Evolutionary conservation across 2,113 vertebrate genomes (phyloP).

Genomic region (Podiceps cristatus): DNA sequence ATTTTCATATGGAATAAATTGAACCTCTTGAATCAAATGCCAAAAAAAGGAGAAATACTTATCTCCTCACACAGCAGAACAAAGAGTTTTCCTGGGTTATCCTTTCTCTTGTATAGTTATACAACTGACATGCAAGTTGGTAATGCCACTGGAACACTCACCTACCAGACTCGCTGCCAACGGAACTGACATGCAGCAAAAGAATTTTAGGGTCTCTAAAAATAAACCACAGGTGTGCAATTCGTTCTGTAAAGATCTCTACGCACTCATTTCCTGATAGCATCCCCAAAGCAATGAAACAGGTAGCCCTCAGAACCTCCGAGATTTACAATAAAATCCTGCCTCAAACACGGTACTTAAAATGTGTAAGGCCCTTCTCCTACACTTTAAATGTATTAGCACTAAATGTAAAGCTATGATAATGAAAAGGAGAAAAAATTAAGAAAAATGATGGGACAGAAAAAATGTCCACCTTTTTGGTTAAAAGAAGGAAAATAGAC

Average conservation of each 20-base stretch:
- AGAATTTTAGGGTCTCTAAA: neutral
- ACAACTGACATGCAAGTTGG: neutral
- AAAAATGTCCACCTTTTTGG: neutral
- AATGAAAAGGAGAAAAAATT: neutral
- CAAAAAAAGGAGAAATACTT: neutral
- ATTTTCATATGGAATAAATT: neutral
- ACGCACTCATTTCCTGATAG: neutral
- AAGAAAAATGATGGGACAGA: neutral
- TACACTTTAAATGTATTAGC: neutral
- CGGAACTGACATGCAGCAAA: neutral
- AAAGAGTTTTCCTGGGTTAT: neutral
- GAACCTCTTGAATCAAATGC: neutral
- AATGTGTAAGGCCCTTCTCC: neutral
- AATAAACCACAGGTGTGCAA: neutral
- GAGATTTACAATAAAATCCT: neutral
- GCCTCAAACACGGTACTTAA: neutral
- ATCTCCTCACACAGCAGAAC: neutral
- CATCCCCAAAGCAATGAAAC: neutral
- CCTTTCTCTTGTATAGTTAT: neutral
- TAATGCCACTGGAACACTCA: neutral
- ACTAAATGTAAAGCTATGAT: neutral
- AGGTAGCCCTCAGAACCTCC: neutral
- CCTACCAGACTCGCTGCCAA: neutral
- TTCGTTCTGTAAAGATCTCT: neutral
- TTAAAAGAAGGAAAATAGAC: neutral